A percentile compares a stretch with the other conserved stretches of the same genome.
Conservation (phyloP, 2,797 vertebrate species). For the Aphelocoma californica region DNA sequence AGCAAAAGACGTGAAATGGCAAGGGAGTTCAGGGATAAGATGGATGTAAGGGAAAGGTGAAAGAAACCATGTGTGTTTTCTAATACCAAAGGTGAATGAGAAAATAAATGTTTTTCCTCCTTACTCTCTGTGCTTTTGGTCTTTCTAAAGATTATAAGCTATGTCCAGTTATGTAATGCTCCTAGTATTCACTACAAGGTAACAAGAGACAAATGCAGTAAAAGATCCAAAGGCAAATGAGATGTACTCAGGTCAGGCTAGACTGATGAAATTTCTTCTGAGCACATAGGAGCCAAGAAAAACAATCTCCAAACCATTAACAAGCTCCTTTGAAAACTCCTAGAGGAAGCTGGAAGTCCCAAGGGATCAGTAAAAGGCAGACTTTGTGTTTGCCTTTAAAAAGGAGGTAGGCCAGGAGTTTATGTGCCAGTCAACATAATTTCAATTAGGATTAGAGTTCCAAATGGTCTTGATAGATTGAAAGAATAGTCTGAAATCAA, state of each 20-base stretch:
- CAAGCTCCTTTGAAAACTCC: slow-evolving; percentile 26
- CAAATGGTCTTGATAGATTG: slow-evolving; percentile 29
- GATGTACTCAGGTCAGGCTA: background rate
- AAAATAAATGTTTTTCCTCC: background rate
- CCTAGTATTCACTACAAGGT: background rate
- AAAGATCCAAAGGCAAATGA: background rate
- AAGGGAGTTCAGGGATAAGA: background rate
- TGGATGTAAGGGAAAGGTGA: background rate
- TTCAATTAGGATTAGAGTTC: slow-evolving; percentile 52
- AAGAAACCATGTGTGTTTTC: background rate
- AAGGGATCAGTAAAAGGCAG: background rate
- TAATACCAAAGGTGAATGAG: background rate
- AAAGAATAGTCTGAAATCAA: slow-evolving; percentile 50
- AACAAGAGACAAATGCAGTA: background rate
- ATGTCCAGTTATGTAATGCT: background rate
- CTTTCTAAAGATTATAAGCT: background rate
- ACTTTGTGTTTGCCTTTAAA: slow-evolving; percentile 23
- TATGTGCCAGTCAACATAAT: slow-evolving; percentile 31
- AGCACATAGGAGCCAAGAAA: slow-evolving; percentile 25
- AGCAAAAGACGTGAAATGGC: background rate
- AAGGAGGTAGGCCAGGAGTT: background rate
- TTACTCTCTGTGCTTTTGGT: background rate
- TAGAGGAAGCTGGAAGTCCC: slow-evolving; percentile 2
- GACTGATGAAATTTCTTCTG: slow-evolving; percentile 18
- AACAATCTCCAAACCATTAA: slow-evolving; percentile 49